A percentile compares a stretch with the other conserved stretches of the same genome.
These are phyloP conservation scores for Epizoanthus stellaris DNA, from an alignment of 92 coral and sea anemone species.

Conservation along the genomic window DNA sequence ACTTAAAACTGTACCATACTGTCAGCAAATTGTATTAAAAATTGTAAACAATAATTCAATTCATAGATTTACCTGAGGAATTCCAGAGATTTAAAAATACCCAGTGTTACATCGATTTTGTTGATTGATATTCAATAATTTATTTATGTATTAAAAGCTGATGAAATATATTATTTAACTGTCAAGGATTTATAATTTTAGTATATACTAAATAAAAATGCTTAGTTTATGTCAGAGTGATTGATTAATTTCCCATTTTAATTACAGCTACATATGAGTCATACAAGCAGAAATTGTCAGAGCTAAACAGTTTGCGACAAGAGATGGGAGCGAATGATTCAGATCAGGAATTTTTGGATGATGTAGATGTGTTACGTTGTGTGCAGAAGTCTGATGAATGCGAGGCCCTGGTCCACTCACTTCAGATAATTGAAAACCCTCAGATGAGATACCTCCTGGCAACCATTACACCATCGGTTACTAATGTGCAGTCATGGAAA, in stretches of 20 bases:
- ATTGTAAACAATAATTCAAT: too few species aligned
- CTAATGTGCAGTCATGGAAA: background rate
- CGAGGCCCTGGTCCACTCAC: conserved; percentile 83
- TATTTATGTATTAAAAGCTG: too few species aligned
- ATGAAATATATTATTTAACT: too few species aligned
- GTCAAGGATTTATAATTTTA: too few species aligned
- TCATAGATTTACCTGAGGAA: too few species aligned
- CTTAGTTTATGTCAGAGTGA: too few species aligned
- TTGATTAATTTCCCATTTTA: background rate
- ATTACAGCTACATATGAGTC: conserved; percentile 71
- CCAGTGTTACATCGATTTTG: too few species aligned
- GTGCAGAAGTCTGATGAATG: conserved; percentile 86
- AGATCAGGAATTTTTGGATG: conserved; percentile 84
- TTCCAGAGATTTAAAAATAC: too few species aligned
- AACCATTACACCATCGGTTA: conserved; percentile 63
- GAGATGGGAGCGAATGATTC: conserved; percentile 90
- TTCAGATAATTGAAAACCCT: conserved; percentile 94
- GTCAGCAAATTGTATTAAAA: too few species aligned
- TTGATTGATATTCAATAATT: too few species aligned
- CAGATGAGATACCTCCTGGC: conserved; percentile 86
- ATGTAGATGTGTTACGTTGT: conserved; percentile 83
- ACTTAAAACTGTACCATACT: too few species aligned
- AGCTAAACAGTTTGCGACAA: conserved; percentile 74
- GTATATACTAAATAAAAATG: too few species aligned
- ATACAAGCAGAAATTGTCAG: conserved; percentile 79